Evolutionary conservation across 2,888 invertebrate species (phyloP).

Genomic region (Drepana falcataria): DNA sequence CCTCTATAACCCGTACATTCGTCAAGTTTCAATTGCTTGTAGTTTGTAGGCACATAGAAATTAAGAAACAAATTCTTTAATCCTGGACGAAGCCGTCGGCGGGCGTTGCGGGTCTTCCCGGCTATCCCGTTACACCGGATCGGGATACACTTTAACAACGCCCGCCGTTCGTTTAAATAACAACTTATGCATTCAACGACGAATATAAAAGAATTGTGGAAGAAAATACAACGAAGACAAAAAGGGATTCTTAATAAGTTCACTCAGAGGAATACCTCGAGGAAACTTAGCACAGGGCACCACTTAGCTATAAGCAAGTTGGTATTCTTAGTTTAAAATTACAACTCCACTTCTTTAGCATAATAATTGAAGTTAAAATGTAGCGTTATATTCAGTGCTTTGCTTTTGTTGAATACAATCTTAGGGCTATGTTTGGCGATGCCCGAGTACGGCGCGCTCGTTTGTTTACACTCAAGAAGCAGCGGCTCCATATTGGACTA

Average conservation of each 20-base stretch:
- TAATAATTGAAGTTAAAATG: conserved; percentile 1
- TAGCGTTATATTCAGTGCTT: neutral
- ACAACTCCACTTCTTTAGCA: neutral
- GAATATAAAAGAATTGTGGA: too few relatives aligned
- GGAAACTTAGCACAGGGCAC: neutral
- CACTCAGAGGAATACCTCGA: neutral
- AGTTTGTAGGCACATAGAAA: conserved; percentile 17
- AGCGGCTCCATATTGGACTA: too few relatives aligned
- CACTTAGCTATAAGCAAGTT: conserved; percentile 1
- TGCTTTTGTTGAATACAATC: neutral
- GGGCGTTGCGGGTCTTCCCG: conserved; percentile 48
- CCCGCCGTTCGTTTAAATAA: conserved; percentile 5
- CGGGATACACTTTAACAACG: conserved; percentile 33
- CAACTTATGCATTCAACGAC: conserved; percentile 2
- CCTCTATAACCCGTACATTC: conserved; percentile 31
- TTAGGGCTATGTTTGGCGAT: neutral
- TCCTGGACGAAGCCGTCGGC: conserved; percentile 52
- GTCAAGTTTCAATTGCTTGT: conserved; percentile 32
- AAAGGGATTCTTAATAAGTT: neutral
- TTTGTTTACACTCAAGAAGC: neutral
- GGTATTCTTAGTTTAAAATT: neutral
- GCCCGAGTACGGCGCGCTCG: neutral
- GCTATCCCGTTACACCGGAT: conserved; percentile 51
- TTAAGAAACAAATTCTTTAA: conserved; percentile 60
- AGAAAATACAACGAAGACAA: neutral